Evolutionary conservation across 2,888 invertebrate species (phyloP).

Genomic region (Caprella mutica): DNA sequence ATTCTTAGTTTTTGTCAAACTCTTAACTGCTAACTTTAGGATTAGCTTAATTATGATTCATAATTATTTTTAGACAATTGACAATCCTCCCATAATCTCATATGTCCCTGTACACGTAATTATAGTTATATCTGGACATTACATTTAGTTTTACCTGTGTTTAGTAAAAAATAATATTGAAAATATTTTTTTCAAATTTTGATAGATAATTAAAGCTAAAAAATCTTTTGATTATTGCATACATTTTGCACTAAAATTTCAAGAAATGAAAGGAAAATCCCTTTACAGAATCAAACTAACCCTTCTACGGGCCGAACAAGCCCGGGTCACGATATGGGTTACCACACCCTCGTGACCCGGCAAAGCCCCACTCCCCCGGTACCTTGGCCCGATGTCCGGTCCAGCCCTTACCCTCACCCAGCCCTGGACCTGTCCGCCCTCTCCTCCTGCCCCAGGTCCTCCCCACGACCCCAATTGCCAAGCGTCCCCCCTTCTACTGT

Average conservation of each 20-base stretch:
- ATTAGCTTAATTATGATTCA: neutral
- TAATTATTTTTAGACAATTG: neutral
- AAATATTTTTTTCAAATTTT: too few relatives aligned
- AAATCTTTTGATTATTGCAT: too few relatives aligned
- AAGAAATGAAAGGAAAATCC: too few relatives aligned
- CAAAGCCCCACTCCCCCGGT: constrained; percentile 18
- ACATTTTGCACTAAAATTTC: too few relatives aligned
- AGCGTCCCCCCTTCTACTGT: constrained; percentile 23
- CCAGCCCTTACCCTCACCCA: constrained; percentile 27
- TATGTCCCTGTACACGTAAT: neutral
- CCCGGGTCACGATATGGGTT: constrained; percentile 54
- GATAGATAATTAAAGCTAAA: too few relatives aligned
- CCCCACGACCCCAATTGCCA: constrained; percentile 37
- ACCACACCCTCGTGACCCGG: constrained; percentile 54
- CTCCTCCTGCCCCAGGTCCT: constrained; percentile 26
- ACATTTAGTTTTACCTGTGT: neutral
- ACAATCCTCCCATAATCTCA: neutral
- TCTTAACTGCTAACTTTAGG: neutral
- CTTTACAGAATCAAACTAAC: constrained; percentile 1
- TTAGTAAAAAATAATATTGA: neutral
- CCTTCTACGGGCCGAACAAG: constrained; percentile 29
- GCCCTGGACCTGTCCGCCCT: constrained; percentile 26
- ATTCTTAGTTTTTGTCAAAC: neutral
- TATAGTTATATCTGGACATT: neutral
- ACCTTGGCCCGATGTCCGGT: constrained; percentile 29